Conservation (phyloP, 2,797 vertebrate genomes). For the Oceanodroma leucorhoa region DNA sequence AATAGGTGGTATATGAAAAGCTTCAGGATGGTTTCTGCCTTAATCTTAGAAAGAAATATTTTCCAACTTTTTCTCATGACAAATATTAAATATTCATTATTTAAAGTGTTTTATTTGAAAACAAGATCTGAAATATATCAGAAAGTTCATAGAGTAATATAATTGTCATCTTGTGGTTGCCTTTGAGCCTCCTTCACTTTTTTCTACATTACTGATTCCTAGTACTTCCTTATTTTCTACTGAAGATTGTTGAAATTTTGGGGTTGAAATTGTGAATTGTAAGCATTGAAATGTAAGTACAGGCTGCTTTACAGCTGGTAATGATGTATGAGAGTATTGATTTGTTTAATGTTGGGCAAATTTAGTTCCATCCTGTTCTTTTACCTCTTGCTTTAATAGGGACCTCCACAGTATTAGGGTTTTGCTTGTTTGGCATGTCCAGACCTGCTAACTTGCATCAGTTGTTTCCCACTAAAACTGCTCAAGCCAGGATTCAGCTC, state of each 20-base stretch:
- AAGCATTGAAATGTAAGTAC: background rate
- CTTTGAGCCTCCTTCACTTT: background rate
- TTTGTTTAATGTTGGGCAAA: background rate
- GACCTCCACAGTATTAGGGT: background rate
- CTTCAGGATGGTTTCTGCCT: background rate
- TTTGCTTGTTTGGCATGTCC: background rate
- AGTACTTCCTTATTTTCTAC: background rate
- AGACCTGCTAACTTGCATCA: slow-evolving; percentile 1
- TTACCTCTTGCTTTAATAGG: background rate
- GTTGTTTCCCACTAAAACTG: background rate
- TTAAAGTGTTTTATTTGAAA: background rate
- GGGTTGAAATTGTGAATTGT: too few relatives aligned
- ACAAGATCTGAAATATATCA: background rate
- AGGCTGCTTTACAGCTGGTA: background rate
- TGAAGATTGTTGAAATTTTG: background rate
- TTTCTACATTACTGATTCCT: background rate
- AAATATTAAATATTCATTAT: background rate
- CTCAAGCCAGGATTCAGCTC: background rate
- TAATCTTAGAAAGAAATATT: background rate
- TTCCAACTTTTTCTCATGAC: background rate
- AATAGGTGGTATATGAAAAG: background rate
- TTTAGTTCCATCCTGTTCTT: background rate
- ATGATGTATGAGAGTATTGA: background rate
- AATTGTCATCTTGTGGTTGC: background rate
- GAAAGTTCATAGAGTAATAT: background rate